Base-by-base conservation (phyloP, 2,888 invertebrate genomes). In the Oscheius sp. region DNA sequence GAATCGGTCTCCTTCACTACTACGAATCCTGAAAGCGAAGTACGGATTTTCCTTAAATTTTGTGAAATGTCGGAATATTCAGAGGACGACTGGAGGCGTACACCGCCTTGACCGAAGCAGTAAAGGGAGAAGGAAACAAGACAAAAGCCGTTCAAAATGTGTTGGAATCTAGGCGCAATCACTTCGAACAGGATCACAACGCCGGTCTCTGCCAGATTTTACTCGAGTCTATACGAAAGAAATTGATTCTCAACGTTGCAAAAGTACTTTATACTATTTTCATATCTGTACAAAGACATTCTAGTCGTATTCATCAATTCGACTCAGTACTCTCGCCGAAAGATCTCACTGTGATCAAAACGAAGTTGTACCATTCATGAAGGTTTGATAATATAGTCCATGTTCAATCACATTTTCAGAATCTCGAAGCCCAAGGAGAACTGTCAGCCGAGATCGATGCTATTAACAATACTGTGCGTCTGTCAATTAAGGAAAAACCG, bases 171-270 rank as follows among this genome's bases (percentile, higher is more conserved):
- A 58, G 59, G 29, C 35, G 35, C 51, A 53, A 9, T 59, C 21
- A 55, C 57, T 74, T 59, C 13, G 73, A 66, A 13, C 59, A 78
- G 72, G 81, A 81, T 55, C 72, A 75, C n/a, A 81, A 81, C 53
- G 3, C 58, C 11, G 77, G 77, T 9, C 72, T 81, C 5, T 60
- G 76, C 2, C 74, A 79, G 32, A n/a, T 68, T 9, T 37, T 81
- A 10, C 48, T 74, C 4, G 33, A 53, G 2, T 74, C 77, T 29
- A 70, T 81, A 68, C 74, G 66, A 42, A 76, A 77, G 50, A 80
- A 78, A n/a, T 62, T 77, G 0, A 74, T 82, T 4, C 32, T 82
- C 4, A 65, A 76, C 5, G 62, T 82, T 10, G 74, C 75, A 1
- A 81, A 78, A 73, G 75, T 59, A 32, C 2, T 21, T 57, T 32